Conservation (phyloP, 2,888 invertebrate genomes). For the Acleris sparsana region DNA sequence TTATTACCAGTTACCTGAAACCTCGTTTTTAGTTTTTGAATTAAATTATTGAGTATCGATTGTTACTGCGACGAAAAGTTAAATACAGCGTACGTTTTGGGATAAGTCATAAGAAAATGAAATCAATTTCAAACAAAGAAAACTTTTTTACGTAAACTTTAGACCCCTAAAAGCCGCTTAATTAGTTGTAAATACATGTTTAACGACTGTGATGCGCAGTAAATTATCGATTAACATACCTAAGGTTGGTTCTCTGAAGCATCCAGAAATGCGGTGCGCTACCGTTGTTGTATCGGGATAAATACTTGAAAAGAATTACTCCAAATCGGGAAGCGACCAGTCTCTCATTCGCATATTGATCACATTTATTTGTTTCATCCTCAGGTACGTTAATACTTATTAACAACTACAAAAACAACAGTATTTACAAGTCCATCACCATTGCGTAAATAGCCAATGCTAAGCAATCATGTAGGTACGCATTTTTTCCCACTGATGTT, state of each 20-base stretch:
- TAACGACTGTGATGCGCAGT: constrained; percentile 35
- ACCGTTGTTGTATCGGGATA: constrained; percentile 33
- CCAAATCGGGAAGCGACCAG: constrained; percentile 34
- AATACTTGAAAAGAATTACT: constrained; percentile 37
- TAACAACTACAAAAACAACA: constrained; percentile 15
- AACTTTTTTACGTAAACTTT: constrained; percentile 16
- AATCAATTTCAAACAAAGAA: constrained; percentile 31
- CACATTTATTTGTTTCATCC: constrained; percentile 33
- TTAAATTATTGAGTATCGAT: background rate
- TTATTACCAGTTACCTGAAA: background rate
- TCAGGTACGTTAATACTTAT: constrained; percentile 18
- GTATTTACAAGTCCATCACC: background rate
- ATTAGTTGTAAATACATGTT: constrained; percentile 36
- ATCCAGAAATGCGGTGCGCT: constrained; percentile 37
- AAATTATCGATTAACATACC: constrained; percentile 38
- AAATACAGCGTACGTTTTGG: background rate
- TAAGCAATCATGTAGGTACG: too few relatives aligned
- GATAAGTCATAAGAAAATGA: background rate
- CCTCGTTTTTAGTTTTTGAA: background rate
- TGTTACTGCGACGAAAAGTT: background rate
- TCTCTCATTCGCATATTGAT: constrained; percentile 35
- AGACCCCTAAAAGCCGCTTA: constrained; percentile 26
- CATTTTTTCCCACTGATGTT: too few relatives aligned
- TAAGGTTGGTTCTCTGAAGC: constrained; percentile 36
- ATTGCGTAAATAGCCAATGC: too few relatives aligned